phyloP scores from a whole-genome alignment of 2,888 invertebrate species.

The Salpingus planirostris region DNA sequence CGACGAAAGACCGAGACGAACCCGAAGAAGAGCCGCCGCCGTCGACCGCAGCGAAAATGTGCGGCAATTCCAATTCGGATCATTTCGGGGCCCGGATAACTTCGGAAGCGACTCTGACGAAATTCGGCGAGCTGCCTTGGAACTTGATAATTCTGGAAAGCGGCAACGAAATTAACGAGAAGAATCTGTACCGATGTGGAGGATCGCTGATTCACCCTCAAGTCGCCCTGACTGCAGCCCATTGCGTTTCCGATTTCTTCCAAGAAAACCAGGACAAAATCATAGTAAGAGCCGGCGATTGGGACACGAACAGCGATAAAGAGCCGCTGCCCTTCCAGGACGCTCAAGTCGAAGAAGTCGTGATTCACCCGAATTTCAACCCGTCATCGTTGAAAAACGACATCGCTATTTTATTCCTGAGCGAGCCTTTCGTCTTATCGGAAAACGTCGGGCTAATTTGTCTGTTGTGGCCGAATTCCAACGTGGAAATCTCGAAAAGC shows the following conservation, averaged over 20 bases:
- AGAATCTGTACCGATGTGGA: slow-evolving; percentile 23
- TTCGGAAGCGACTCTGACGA: not conserved
- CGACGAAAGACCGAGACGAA: no score
- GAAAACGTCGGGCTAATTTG: slow-evolving; percentile 29
- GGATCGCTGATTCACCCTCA: slow-evolving; percentile 33
- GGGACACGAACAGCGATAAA: slow-evolving; percentile 29
- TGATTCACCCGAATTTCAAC: slow-evolving; percentile 28
- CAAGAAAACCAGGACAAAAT: slow-evolving; percentile 4
- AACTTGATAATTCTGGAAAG: slow-evolving; percentile 59
- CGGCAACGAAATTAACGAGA: not conserved
- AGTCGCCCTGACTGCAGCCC: slow-evolving; percentile 36
- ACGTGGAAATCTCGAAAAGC: slow-evolving; percentile 12
- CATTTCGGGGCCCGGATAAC: not conserved
- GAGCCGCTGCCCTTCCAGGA: slow-evolving; percentile 34
- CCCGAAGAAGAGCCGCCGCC: no score
- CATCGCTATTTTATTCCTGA: slow-evolving; percentile 30
- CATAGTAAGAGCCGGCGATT: slow-evolving; percentile 34
- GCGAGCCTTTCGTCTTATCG: slow-evolving; percentile 22
- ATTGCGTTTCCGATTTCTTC: slow-evolving; percentile 23
- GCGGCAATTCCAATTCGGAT: no score
- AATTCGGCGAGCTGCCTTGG: slow-evolving; percentile 76
- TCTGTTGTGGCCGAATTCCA: slow-evolving; percentile 20
- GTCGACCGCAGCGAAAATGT: no score
- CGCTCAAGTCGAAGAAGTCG: slow-evolving; percentile 20
- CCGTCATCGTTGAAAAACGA: slow-evolving; percentile 27